phyloP scores from a whole-genome alignment of 1,140 invertebrate species.

The Drosophila oshimai region DNA sequence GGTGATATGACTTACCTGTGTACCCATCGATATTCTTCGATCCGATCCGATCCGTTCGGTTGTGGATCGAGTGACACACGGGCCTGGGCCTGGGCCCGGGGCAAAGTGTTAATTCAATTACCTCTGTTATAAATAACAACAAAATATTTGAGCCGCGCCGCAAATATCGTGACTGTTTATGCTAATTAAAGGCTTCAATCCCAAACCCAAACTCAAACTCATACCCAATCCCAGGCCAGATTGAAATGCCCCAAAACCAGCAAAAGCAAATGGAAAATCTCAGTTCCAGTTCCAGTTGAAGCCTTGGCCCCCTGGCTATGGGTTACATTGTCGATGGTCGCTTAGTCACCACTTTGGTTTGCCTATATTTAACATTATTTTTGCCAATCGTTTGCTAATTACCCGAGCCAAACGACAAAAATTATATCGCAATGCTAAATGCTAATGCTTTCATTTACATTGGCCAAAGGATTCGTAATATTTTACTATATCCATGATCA shows the following conservation, averaged over 20 bases:
- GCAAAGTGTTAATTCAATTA: conserved; percentile 75
- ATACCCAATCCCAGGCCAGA: neutral
- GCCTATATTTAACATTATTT: conserved; percentile 42
- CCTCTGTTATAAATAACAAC: conserved; percentile 75
- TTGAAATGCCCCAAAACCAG: neutral
- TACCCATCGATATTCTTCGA: neutral
- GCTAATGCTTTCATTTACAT: neutral
- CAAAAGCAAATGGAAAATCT: conserved; percentile 23
- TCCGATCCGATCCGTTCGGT: neutral
- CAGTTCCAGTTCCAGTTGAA: neutral
- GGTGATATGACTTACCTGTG: neutral
- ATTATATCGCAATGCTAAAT: conserved; percentile 16
- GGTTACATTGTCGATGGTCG: conserved; percentile 20
- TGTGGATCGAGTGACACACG: conserved; percentile 59
- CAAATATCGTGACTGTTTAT: conserved; percentile 77
- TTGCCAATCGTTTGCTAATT: conserved; percentile 69
- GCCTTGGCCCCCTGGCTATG: conserved; percentile 15
- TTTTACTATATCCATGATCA: neutral
- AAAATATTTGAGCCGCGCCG: conserved; percentile 71
- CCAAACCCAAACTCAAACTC: conserved; percentile 1
- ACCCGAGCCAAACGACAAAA: conserved; percentile 12
- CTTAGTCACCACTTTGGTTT: conserved; percentile 33
- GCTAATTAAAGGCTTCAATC: conserved; percentile 67
- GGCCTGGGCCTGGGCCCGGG: conserved; percentile 14
- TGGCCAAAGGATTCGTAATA: neutral